phyloP scores from a whole-genome alignment of 2,888 invertebrate species.

The Bimastos eiseni region DNA sequence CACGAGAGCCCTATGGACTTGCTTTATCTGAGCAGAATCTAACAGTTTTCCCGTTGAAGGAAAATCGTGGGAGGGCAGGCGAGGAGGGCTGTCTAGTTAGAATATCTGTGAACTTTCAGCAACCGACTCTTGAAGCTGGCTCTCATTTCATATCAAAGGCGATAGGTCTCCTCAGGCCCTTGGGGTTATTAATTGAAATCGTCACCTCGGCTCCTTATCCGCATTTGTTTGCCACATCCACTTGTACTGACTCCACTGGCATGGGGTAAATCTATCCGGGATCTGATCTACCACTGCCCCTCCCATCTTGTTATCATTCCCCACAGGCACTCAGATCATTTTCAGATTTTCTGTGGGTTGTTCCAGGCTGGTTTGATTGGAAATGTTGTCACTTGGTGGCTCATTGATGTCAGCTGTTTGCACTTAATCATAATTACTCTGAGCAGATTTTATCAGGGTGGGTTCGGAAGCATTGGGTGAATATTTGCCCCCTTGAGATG shows the following conservation, averaged over 20 bases:
- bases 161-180: neutral
- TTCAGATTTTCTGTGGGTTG: neutral
- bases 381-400: neutral
- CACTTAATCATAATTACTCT: neutral
- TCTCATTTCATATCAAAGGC: neutral
- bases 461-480: neutral
- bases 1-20: neutral
- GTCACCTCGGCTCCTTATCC: neutral
- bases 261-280: neutral
- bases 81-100: neutral
- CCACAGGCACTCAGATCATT: neutral
- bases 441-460: neutral
- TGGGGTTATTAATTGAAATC: conserved; percentile 5
- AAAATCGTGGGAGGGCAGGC: neutral
- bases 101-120: neutral
- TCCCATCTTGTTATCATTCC: conserved; percentile 3
- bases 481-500: neutral
- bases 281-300: neutral
- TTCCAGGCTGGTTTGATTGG: neutral
- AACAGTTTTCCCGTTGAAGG: neutral
- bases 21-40: neutral
- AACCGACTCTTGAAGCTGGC: neutral
- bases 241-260: neutral
- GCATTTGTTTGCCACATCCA: neutral
- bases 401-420: neutral